phyloP scores from a whole-genome alignment of 1,140 invertebrate species.

The Grapholita molesta region DNA sequence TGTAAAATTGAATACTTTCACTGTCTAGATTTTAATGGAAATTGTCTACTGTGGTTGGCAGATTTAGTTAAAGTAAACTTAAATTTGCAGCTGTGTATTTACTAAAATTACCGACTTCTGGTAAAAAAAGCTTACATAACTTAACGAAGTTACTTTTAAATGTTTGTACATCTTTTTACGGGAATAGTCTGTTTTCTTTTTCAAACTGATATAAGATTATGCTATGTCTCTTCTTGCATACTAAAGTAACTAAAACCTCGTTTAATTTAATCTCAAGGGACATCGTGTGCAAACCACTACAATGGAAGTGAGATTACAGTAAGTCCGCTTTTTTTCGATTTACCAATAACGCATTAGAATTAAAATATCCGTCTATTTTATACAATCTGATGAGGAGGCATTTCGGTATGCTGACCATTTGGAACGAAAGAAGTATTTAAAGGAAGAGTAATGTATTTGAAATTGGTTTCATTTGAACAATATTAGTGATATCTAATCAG shows the following conservation, averaged over 20 bases:
- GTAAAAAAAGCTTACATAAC: neutral
- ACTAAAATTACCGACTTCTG: neutral
- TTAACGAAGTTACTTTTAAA: no score
- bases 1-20: neutral
- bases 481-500: no score
- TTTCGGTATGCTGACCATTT: no score
- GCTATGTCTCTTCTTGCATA: no score
- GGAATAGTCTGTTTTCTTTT: no score
- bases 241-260: no score
- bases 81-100: neutral
- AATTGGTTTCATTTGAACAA: no score
- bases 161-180: no score
- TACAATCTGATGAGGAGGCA: neutral
- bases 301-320: neutral
- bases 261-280: neutral
- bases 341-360: neutral
- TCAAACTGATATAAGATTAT: neutral
- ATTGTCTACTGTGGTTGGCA: neutral
- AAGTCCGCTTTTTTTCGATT: neutral
- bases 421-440: no score
- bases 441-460: no score
- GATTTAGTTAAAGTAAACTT: neutral
- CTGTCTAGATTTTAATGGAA: neutral
- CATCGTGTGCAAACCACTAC: neutral
- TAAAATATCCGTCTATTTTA: neutral